Conservation (phyloP, 2,888 invertebrate species). For the Venusia cambrica region DNA sequence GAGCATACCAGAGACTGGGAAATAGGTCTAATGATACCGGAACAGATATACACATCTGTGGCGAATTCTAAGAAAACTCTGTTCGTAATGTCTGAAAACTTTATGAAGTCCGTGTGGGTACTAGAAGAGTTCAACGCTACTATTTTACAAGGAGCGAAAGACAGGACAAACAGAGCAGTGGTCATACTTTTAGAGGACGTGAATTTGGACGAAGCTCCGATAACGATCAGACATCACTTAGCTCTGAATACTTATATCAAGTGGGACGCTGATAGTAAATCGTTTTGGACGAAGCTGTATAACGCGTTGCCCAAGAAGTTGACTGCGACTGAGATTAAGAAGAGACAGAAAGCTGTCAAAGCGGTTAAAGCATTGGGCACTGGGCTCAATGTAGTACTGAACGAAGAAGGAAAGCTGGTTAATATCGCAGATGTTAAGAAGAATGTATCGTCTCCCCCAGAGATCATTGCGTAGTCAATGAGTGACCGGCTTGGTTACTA, state of each 20-base stretch:
- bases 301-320: slow-evolving; percentile 82
- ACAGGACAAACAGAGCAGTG: slow-evolving; percentile 84
- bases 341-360: not conserved
- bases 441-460: too few relatives aligned
- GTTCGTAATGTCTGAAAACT: slow-evolving; percentile 36
- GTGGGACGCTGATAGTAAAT: slow-evolving; percentile 89
- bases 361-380: not conserved
- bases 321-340: slow-evolving; percentile 3
- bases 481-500: too few relatives aligned
- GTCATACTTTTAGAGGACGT: slow-evolving; percentile 83
- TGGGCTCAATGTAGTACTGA: slow-evolving; percentile 6
- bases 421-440: slow-evolving; percentile 7
- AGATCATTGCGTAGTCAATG: too few relatives aligned
- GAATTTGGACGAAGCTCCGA: slow-evolving; percentile 61
- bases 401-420: slow-evolving; percentile 10
- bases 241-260: slow-evolving; percentile 89
- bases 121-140: slow-evolving; percentile 84
- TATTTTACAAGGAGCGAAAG: slow-evolving; percentile 47
- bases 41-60: slow-evolving; percentile 85
- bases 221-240: slow-evolving; percentile 83
- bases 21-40: slow-evolving; percentile 86
- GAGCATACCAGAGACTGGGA: slow-evolving; percentile 88
- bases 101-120: slow-evolving; percentile 75
- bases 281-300: slow-evolving; percentile 89
- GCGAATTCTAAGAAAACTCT: slow-evolving; percentile 79